Conservation (phyloP, 2,888 invertebrate genomes). For the Bombylius major region DNA sequence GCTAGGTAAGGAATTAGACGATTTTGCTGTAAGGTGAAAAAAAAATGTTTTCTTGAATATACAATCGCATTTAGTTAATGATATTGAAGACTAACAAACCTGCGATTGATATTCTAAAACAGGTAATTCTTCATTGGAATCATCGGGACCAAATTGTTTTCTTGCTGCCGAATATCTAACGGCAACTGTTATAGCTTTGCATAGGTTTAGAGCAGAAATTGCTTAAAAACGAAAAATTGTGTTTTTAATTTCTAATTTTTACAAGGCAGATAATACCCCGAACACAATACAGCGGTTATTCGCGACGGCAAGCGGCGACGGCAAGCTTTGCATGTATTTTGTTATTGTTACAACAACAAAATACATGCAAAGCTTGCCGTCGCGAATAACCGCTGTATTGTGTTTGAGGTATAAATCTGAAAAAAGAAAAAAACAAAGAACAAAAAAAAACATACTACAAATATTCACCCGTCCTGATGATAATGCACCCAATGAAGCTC, state of each 20-base stretch:
- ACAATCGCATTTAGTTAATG: no score
- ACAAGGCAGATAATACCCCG: constrained; percentile 34
- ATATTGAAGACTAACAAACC: constrained; percentile 31
- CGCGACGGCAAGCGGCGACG: no score
- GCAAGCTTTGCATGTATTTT: no score
- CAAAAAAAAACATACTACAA: background rate
- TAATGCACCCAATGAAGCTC: constrained; percentile 72
- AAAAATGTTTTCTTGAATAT: background rate
- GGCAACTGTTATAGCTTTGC: constrained; percentile 40
- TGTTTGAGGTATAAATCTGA: no score
- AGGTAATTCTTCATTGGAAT: constrained; percentile 49
- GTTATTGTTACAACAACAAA: no score
- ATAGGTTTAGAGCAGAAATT: constrained; percentile 39
- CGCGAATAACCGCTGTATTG: no score
- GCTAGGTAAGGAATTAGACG: constrained; percentile 59
- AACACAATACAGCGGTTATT: no score
- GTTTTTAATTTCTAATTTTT: background rate
- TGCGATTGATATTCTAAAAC: constrained; percentile 73
- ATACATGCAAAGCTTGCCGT: no score
- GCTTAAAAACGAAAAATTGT: background rate
- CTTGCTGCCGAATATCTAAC: constrained; percentile 66
- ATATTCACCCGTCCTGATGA: constrained; percentile 74
- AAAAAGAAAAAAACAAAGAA: constrained; percentile 3
- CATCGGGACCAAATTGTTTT: constrained; percentile 61
- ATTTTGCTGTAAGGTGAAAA: constrained; percentile 46